Percentiles rank a stretch among this genome's conserved stretches.
These are phyloP conservation scores for Orthonevra nobilis DNA, from an alignment of 2,888 invertebrate genomes.

Conservation along the genomic window DNA sequence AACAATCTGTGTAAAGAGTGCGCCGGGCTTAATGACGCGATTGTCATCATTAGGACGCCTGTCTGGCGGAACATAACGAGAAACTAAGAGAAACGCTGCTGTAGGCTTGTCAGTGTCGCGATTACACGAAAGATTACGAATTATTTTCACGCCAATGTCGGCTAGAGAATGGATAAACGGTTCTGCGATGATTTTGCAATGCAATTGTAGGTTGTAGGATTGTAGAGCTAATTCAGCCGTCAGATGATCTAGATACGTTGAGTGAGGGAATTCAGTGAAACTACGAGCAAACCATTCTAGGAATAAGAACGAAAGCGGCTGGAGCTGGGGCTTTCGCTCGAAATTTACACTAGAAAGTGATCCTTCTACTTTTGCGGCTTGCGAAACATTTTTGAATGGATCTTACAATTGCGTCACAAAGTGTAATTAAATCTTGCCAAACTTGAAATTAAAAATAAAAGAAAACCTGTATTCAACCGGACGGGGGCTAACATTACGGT, in stretches of 20 bases:
- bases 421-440: too few relatives aligned
- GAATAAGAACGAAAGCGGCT: too few relatives aligned
- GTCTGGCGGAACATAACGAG: not conserved
- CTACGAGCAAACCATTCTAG: too few relatives aligned
- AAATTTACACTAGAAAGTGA: too few relatives aligned
- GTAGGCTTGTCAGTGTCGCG: conserved; percentile 24
- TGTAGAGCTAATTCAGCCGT: conserved; percentile 40
- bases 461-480: too few relatives aligned
- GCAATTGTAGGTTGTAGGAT: conserved; percentile 52
- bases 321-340: too few relatives aligned
- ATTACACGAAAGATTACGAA: conserved; percentile 44
- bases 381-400: too few relatives aligned
- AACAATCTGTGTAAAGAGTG: conserved; percentile 47
- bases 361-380: too few relatives aligned
- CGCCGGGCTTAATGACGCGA: conserved; percentile 49
- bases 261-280: conserved; percentile 34
- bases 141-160: conserved; percentile 56
- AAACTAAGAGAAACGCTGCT: conserved; percentile 32
- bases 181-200: conserved; percentile 8
- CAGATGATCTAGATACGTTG: conserved; percentile 41
- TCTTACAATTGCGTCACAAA: too few relatives aligned
- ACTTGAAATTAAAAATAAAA: too few relatives aligned
- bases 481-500: too few relatives aligned
- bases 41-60: conserved; percentile 57
- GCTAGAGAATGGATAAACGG: conserved; percentile 36